Evolutionary conservation across 2,113 vertebrate genomes (phyloP), one percentile per base, ranked within the genome.

Genomic region (Physeter macrocephalus): DNA sequence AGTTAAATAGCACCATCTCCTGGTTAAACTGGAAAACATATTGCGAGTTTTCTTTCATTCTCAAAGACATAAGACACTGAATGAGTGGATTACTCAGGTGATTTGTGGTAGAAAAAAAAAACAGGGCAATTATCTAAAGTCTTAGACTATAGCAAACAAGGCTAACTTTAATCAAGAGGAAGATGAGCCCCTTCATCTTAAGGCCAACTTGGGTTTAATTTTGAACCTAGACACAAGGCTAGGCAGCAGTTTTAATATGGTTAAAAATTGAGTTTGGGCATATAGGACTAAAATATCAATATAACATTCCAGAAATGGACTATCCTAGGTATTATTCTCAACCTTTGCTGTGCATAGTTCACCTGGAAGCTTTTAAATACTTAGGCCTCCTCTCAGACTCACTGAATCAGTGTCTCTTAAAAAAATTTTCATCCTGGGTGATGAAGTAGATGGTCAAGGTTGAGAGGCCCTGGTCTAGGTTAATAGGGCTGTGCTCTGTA

Each of bases 1-100:
- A 91, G 77, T 54, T 74, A 25, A 84, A 96, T 2, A 97, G 95
- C 96, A 87, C 97, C 96, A 97, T 90, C 96, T 98, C 41, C 93
- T 97, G 97, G 96, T 92, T 90, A 77, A 94, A 85, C 6, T 84
- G 87, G 78, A 89, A 93, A 95, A 71, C 41, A 23, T 8, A 10
- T 0, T 14, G 69, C 31, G 2, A 1, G 59, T 96, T 83, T 95
- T 49, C 57, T 29, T 89, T 85, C 34, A 54, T 88, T 91, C 36
- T 52, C 75, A 77, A 82, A 95, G 39, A 77, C 20, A 25, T 72
- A 71, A 83, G 39, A 72, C 3, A 31, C 12, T 62, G 31, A 78
- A 36, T 54, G n/a, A 67, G 49, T 90, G 67, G 18, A 64, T 88
- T 72, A 46, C 34, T 88, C 5, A 0, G 14, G 46, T 84, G 71